These are phyloP conservation scores for Cataglyphis hispanica DNA, from an alignment of 1,140 invertebrate species.

Conservation along the genomic window DNA sequence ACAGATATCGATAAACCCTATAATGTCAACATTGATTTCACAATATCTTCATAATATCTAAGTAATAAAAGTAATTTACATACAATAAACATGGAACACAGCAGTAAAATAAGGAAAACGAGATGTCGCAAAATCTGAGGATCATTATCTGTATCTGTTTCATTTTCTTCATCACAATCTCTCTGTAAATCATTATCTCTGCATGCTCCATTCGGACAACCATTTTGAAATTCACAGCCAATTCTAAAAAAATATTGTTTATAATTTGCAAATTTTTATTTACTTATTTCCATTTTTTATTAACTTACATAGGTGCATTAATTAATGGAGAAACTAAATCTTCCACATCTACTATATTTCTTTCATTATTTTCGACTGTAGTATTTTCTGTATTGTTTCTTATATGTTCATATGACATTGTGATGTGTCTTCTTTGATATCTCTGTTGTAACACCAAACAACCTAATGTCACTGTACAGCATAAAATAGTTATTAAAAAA, in stretches of 20 bases:
- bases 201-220: slow-evolving; percentile 76
- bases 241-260: slow-evolving; percentile 59
- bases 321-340: slow-evolving; percentile 87
- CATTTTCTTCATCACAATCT: slow-evolving; percentile 78
- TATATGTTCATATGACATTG: slow-evolving; percentile 81
- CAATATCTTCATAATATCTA: slow-evolving; percentile 6
- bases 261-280: neutral
- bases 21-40: slow-evolving; percentile 68
- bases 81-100: slow-evolving; percentile 96
- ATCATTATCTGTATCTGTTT: slow-evolving; percentile 83
- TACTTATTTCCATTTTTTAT: neutral
- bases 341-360: slow-evolving; percentile 90
- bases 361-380: slow-evolving; percentile 77
- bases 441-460: slow-evolving; percentile 92
- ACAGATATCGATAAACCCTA: slow-evolving; percentile 94
- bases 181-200: slow-evolving; percentile 62
- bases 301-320: slow-evolving; percentile 69
- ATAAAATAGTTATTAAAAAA: slow-evolving; percentile 17
- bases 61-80: slow-evolving; percentile 79
- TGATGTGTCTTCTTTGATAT: slow-evolving; percentile 85
- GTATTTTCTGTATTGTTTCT: slow-evolving; percentile 75
- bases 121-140: slow-evolving; percentile 93
- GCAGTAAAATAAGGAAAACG: slow-evolving; percentile 93
- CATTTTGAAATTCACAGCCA: slow-evolving; percentile 78
- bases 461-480: slow-evolving; percentile 89